Evolutionary conservation across 2,888 invertebrate genomes (phyloP), one percentile per base, ranked within the genome.

Genomic region (Torymus auratus): DNA sequence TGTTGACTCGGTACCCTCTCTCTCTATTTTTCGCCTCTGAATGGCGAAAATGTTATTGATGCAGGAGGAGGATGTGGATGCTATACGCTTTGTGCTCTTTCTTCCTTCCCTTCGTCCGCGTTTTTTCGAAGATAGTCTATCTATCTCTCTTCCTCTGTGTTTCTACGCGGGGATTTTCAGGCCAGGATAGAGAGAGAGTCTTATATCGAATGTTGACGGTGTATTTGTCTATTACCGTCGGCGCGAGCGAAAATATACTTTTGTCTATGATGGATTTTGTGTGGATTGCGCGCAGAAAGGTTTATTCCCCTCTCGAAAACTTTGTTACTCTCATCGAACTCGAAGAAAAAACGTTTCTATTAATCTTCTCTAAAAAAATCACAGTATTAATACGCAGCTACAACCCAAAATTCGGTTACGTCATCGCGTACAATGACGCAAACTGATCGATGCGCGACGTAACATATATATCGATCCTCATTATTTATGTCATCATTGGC

Each of bases 1-100:
- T 78, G 65, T 78, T 77, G 81, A 74, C 70, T 81, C 67, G 20
- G 5, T 64, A 41, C 41, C 41, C 23, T 56, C 14, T 50, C 55
- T 14, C 53, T 53, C 76, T 78, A 74, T 74, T 74, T 74, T 81
- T 70, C 74, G 70, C 62, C 61, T 64, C 55, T 77, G 76, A 76
- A 83, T 71, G 83, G 77, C 82, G 84, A 86, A 87, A 86, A 87
- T 87, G 87, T 88, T 87, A 88, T 87, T 86, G 85, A 86, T 85
- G 83, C 85, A 70, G 17, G 68, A 79, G 41, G 62, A 78, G 78
- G 55, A 61, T 64, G 64, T 70, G 61, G 74, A 41, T 41, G 50
- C 50, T 77, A 17, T 72, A 52, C 17, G 70, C 58, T 5, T 15
- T 14, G 10, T 68, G 52, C 7, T 62, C 12, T 20, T 82, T 80